Percentiles rank a stretch among this genome's conserved stretches.
Conservation (phyloP, 2,888 invertebrate species). For the Candidula unifasciata region DNA sequence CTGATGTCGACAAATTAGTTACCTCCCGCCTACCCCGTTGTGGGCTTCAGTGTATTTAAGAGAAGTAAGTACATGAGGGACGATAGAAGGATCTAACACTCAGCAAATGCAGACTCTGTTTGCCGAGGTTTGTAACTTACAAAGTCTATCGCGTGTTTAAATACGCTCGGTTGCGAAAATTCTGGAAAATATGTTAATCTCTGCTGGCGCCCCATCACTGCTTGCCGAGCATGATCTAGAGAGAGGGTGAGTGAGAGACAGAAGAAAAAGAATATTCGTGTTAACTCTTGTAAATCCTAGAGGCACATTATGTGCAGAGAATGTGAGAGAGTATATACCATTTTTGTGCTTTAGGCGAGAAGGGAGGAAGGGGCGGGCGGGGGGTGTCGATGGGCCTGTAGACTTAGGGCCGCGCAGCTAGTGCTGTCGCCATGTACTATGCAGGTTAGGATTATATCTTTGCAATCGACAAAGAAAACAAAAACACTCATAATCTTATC, state of each 20-base stretch:
- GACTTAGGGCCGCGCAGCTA: no score
- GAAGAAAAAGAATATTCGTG: background rate
- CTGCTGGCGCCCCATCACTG: slow-evolving; percentile 9
- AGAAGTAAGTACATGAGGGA: slow-evolving; percentile 16
- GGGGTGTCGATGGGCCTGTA: no score
- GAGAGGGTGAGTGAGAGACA: background rate
- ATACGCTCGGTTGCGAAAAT: slow-evolving; percentile 39
- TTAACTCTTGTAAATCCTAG: no score
- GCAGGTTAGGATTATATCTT: no score
- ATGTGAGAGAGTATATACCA: no score
- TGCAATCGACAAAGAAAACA: no score
- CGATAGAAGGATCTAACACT: slow-evolving; percentile 15
- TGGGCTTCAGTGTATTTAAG: background rate
- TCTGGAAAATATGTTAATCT: slow-evolving; percentile 37
- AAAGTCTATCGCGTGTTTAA: slow-evolving; percentile 40
- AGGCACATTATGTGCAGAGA: no score
- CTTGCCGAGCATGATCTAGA: slow-evolving; percentile 8
- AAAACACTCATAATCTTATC: no score
- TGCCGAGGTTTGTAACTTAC: slow-evolving; percentile 34
- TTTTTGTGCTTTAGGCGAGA: no score
- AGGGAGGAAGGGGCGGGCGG: no score
- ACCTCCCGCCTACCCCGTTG: background rate
- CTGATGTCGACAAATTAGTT: background rate
- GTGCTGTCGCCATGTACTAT: no score
- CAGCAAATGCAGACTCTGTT: slow-evolving; percentile 1